Conservation (phyloP, 2,797 vertebrate genomes). For the Neoniphon sammara region DNA sequence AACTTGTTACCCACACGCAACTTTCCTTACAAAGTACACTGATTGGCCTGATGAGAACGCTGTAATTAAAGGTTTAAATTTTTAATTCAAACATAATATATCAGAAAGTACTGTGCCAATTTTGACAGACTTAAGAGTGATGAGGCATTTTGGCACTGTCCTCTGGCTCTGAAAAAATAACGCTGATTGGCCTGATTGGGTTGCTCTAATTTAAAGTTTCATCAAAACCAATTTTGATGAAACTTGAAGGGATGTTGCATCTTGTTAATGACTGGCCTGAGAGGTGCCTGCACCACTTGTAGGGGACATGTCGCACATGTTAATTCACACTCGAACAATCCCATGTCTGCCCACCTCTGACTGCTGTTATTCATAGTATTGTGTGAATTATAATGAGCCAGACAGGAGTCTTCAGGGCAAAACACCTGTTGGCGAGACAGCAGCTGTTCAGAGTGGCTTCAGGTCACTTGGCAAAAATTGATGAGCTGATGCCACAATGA, state of each 20-base stretch:
- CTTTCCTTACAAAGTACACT: too few relatives aligned
- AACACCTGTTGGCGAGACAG: too few relatives aligned
- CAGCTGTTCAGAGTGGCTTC: background rate
- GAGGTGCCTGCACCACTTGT: background rate
- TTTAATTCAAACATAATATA: background rate
- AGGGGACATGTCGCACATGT: background rate
- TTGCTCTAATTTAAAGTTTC: background rate
- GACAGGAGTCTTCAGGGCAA: background rate
- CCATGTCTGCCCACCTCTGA: background rate
- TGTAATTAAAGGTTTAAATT: too few relatives aligned
- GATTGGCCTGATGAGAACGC: too few relatives aligned
- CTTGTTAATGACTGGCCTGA: background rate
- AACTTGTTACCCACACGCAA: too few relatives aligned
- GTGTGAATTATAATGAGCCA: background rate
- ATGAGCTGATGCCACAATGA: background rate
- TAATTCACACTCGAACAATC: background rate
- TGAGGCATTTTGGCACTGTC: background rate
- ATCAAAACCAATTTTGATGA: background rate
- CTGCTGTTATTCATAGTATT: background rate
- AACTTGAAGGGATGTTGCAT: background rate
- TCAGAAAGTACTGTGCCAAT: background rate
- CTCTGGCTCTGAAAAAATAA: background rate
- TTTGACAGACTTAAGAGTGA: background rate
- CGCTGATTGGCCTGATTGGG: background rate
- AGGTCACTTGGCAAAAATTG: background rate